These are phyloP conservation scores for Orius laevigatus DNA, from an alignment of 1,140 invertebrate genomes.

Conservation along the genomic window DNA sequence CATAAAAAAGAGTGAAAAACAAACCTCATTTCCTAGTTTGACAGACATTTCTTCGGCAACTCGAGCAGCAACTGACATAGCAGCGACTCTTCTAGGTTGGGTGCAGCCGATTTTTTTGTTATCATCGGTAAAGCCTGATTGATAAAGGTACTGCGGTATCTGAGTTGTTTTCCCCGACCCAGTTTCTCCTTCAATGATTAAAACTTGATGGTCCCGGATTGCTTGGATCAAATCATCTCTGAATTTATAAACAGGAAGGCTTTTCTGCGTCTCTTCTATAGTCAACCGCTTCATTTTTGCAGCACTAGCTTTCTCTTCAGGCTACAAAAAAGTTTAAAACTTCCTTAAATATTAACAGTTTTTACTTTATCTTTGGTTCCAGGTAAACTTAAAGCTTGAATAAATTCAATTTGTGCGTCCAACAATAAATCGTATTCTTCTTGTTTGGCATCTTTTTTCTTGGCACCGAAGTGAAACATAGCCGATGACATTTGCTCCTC, in stretches of 20 bases:
- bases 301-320: conserved; percentile 23
- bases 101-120: conserved; percentile 58
- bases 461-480: conserved; percentile 81
- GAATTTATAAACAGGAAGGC: conserved; percentile 89
- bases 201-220: conserved; percentile 72
- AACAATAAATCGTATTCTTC: conserved; percentile 86
- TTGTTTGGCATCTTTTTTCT: conserved; percentile 53
- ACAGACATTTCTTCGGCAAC: conserved; percentile 54
- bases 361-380: conserved; percentile 45
- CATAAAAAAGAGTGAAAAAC: neutral
- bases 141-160: conserved; percentile 91
- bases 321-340: neutral
- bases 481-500: conserved; percentile 92
- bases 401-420: conserved; percentile 95
- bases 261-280: conserved; percentile 84
- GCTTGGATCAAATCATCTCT: conserved; percentile 76
- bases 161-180: conserved; percentile 98
- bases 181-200: conserved; percentile 97
- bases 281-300: conserved; percentile 60
- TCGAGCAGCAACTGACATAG: conserved; percentile 58
- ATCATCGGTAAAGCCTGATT: conserved; percentile 73
- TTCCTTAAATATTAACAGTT: conserved; percentile 8
- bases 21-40: conserved; percentile 51
- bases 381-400: conserved; percentile 79
- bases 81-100: conserved; percentile 53